Conservation (phyloP, 2,888 invertebrate genomes). For the Netelia inedita region DNA sequence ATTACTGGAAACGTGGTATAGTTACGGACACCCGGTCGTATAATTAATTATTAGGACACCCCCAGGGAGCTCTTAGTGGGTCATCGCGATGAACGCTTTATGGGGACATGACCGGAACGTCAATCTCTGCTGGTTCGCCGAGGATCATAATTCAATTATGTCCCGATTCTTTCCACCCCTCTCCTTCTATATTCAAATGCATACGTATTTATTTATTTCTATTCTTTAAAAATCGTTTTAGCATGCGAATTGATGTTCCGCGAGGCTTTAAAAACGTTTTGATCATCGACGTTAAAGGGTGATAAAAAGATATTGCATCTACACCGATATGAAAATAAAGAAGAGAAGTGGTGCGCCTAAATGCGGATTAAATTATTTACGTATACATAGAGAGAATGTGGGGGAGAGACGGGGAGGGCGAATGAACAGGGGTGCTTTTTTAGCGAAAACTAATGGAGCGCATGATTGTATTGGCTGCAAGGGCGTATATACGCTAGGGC, state of each 20-base stretch:
- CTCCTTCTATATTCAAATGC: slow-evolving; percentile 2
- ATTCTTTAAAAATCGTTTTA: not conserved
- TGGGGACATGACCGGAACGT: slow-evolving; percentile 13
- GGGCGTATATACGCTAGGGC: slow-evolving; percentile 8
- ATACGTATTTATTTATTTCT: not conserved
- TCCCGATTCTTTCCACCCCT: not conserved
- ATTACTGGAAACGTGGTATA: not conserved
- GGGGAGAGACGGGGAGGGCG: not conserved
- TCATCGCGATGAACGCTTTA: slow-evolving; percentile 9
- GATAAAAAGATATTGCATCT: slow-evolving; percentile 1
- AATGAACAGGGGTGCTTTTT: slow-evolving; percentile 54
- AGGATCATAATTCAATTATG: slow-evolving; percentile 31
- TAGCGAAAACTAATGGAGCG: slow-evolving; percentile 67
- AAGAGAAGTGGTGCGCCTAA: slow-evolving; percentile 28
- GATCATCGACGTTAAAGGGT: not conserved
- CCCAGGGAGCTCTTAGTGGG: slow-evolving; percentile 3
- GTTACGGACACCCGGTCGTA: not conserved
- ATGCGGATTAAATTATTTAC: slow-evolving; percentile 43
- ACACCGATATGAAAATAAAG: slow-evolving; percentile 12
- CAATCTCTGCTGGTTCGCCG: not conserved
- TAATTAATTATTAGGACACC: slow-evolving; percentile 32
- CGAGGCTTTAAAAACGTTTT: not conserved
- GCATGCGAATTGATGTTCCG: not conserved
- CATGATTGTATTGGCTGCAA: slow-evolving; percentile 68
- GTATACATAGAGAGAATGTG: not conserved